phyloP scores from a whole-genome alignment of 2,113 vertebrate species.

The Leucopsar rothschildi region DNA sequence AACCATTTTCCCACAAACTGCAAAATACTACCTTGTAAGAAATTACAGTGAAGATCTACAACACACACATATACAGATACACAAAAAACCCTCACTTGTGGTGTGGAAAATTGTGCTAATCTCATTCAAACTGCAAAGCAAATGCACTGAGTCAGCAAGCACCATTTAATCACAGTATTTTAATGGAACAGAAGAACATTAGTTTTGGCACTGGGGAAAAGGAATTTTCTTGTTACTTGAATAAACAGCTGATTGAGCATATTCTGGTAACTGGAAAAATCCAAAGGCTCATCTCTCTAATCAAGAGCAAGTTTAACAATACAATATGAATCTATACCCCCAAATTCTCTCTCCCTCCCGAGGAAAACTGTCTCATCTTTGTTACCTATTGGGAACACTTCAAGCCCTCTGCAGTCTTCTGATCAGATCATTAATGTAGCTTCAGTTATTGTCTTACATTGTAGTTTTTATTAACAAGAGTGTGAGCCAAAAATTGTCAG shows the following conservation, averaged over 20 bases:
- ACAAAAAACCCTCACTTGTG: neutral
- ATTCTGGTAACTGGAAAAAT: neutral
- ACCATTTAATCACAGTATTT: neutral
- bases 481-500: neutral
- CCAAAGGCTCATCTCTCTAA: neutral
- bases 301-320: neutral
- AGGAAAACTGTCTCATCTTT: neutral
- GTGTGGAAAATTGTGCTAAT: neutral
- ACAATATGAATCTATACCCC: neutral
- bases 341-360: neutral
- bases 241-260: neutral
- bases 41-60: neutral
- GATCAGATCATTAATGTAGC: neutral
- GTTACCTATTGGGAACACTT: neutral
- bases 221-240: neutral
- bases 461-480: neutral
- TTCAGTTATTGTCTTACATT: neutral
- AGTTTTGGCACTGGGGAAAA: neutral
- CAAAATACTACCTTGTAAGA: neutral
- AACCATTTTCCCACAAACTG: neutral
- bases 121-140: neutral
- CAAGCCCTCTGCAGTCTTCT: neutral
- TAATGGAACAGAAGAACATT: neutral
- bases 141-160: neutral
- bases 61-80: neutral